Conservation (phyloP, 2,888 invertebrate species). For the Acleris sparsana region DNA sequence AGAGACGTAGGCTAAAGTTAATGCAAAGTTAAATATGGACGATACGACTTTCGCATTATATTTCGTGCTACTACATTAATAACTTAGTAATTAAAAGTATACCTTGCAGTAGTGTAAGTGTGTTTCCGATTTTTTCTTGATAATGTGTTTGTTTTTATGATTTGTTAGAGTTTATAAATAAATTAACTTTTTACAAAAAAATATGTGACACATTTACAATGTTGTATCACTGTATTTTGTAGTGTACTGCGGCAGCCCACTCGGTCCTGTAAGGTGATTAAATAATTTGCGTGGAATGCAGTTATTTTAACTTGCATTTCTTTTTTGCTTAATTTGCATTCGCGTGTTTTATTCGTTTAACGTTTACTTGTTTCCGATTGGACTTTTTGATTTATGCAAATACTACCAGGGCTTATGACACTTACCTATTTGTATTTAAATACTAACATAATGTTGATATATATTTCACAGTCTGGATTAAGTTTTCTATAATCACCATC, state of each 20-base stretch:
- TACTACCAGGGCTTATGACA: not conserved
- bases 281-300: conserved; percentile 53
- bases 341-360: conserved; percentile 33
- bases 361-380: conserved; percentile 22
- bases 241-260: conserved; percentile 42
- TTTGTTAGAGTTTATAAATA: too few species aligned
- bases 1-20: too few species aligned
- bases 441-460: too few species aligned
- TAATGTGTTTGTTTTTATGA: too few species aligned
- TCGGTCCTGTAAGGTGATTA: conserved; percentile 51
- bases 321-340: conserved; percentile 29
- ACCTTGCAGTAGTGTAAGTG: too few species aligned
- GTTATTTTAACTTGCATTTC: conserved; percentile 46
- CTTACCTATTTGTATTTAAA: too few species aligned
- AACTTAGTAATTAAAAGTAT: too few species aligned
- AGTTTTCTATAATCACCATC: not conserved
- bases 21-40: too few species aligned
- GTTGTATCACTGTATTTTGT: not conserved
- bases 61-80: too few species aligned
- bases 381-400: conserved; percentile 28
- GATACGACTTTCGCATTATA: too few species aligned
- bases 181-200: too few species aligned
- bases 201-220: not conserved
- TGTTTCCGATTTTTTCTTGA: too few species aligned
- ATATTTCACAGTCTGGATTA: not conserved